Conservation (phyloP, 2,888 invertebrate genomes). For the Zonitis immaculata region DNA sequence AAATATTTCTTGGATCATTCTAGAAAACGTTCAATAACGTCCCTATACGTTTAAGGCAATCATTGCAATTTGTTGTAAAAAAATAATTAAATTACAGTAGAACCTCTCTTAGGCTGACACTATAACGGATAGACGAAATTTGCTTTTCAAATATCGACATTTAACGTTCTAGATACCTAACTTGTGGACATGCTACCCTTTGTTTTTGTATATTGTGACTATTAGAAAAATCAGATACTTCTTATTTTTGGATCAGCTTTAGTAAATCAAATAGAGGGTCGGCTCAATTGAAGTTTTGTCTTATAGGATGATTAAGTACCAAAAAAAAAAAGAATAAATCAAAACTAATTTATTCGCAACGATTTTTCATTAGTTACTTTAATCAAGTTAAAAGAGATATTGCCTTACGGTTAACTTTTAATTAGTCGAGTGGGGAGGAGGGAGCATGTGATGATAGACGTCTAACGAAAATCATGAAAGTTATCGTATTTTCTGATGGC, state of each 20-base stretch:
- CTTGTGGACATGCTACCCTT: too few relatives aligned
- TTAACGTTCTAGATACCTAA: too few relatives aligned
- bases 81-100: too few relatives aligned
- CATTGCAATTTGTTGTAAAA: too few relatives aligned
- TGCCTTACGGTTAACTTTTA: conserved; percentile 19
- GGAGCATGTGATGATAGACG: too few relatives aligned
- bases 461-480: conserved; percentile 12
- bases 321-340: conserved; percentile 5
- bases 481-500: conserved; percentile 5
- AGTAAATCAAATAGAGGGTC: not conserved
- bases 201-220: too few relatives aligned
- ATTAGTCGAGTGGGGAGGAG: conserved; percentile 15
- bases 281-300: not conserved
- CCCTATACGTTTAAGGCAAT: not conserved
- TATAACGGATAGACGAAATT: too few relatives aligned
- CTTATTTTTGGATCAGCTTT: too few relatives aligned
- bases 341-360: conserved; percentile 8
- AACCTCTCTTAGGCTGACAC: too few relatives aligned
- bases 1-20: not conserved
- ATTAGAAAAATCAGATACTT: too few relatives aligned
- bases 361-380: conserved; percentile 9
- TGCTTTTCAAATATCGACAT: too few relatives aligned
- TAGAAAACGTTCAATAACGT: not conserved
- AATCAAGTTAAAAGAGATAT: conserved; percentile 15
- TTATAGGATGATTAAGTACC: not conserved